Evolutionary conservation across 2,113 vertebrate species (phyloP), one percentile per base, ranked within the genome.

Genomic region (Macrotus californicus): DNA sequence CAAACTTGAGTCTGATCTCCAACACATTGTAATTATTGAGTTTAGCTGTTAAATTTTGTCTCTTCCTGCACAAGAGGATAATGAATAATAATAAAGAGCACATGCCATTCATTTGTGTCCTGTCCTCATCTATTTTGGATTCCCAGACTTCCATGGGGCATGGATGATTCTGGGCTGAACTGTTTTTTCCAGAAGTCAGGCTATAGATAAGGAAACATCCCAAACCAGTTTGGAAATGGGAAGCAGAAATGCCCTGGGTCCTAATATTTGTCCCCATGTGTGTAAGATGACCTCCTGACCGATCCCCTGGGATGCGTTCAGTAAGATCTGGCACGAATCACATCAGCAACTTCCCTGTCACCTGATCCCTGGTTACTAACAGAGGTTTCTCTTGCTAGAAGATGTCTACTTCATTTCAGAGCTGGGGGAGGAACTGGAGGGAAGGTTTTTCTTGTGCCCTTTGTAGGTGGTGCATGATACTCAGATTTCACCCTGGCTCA

Each of bases 41-140:
- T 94, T 97, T 96, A 97, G 97, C 97, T 98, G 97, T 98, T 97
- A 93, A 95, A 94, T 97, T 97, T 96, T 81, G 95, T 98, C 96
- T 98, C 97, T 98, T 98, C 98, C 96, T 98, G 98, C 98, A 96
- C 22, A 94, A 96, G 95, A 97, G 94, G 54, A 79, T 73, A 97
- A 96, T 97, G 96, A 96, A 96, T 97, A 97, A 98, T 70, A 98
- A 98, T 98, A 98, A 98, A 96, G 81, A 91, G 91, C 97, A 97
- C 95, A 89, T 72, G 80, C 29, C 41, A 93, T 84, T 72, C 59
- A 54, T 13, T 76, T 54, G 34, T 50, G 46, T 46, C 80, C 54
- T 89, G 72, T 80, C 39, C 50, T 87, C 16, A 10, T 88, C 29
- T 9, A 12, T 90, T 54, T 36, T n/a, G 87, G 26, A 22, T 84